Base-by-base conservation (phyloP, 2,888 invertebrate genomes). In the Clivina fossor region DNA sequence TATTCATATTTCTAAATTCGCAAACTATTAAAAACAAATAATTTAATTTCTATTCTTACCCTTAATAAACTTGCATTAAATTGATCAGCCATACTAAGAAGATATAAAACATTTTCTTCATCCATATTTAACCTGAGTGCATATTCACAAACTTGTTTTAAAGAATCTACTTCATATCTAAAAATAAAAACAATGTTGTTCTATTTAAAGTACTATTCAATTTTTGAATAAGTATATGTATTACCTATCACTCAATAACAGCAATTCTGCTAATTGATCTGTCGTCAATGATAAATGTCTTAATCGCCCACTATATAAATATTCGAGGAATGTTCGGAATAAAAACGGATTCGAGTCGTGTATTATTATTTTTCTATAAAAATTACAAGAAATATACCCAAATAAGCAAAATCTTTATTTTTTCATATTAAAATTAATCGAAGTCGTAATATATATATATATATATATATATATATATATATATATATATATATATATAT, bases 51-150 rank as follows among this genome's bases (percentile, higher is more conserved):
- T 33, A 40, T 19, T 64, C 69, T 66, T 68, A 82, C 82, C 74
- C 77, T 76, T 56, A 83, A 70, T 51, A 73, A 69, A 58, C 72
- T 72, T 11, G 84, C 83, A 69, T 81, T 80, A 65, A 81, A 83
- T 62, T 84, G 84, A 71, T 86, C 85, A 2, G 84, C 83, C 66
- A 85, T 78, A 60, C 81, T 80, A 41, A 85, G 72, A 44, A 84
- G 77, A 67, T 81, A 84, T 40, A 85, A 73, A 1, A 81, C 83
- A 11, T 55, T 55, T 50, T 84, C 83, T 54, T 80, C 78, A 67
- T 84, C 83, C 50, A 85, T 77, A 64, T 80, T 78, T 4, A 75
- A 69, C 61, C 80, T 78, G 26, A 85, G 69, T 7, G 79, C 78
- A 60, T 79, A 78, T 69, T 85, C 85, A 70, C 84, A 84, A 16